Evolutionary conservation across 1,140 invertebrate genomes (phyloP).

Genomic region (Diabrotica virgifera): DNA sequence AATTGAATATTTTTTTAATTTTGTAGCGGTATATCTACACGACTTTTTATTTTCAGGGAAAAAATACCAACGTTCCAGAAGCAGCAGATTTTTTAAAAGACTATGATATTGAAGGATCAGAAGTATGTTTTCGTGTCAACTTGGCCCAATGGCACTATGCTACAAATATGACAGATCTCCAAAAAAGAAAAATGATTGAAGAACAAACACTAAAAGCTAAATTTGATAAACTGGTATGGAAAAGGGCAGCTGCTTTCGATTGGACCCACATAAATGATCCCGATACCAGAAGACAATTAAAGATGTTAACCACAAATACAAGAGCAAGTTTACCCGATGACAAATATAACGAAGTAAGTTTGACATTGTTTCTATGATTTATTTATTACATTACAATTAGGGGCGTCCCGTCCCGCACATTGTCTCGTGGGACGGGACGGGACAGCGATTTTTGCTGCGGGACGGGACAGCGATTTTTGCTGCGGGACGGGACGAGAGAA

Average conservation of each 20-base stretch:
- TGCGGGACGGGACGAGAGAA: too few relatives aligned
- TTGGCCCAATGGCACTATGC: constrained; percentile 73
- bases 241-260: constrained; percentile 65
- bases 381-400: neutral
- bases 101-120: constrained; percentile 68
- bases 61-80: constrained; percentile 66
- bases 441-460: too few relatives aligned
- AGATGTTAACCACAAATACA: constrained; percentile 66
- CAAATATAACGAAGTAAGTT: constrained; percentile 68
- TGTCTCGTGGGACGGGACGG: too few relatives aligned
- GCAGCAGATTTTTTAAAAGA: constrained; percentile 68
- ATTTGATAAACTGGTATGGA: constrained; percentile 72
- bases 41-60: constrained; percentile 54
- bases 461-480: too few relatives aligned
- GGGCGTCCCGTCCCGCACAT: too few relatives aligned
- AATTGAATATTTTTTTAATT: too few relatives aligned
- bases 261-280: constrained; percentile 66
- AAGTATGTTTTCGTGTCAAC: constrained; percentile 67
- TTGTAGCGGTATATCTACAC: neutral
- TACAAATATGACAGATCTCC: constrained; percentile 73
- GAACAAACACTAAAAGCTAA: constrained; percentile 65
- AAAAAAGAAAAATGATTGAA: constrained; percentile 68
- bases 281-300: constrained; percentile 65
- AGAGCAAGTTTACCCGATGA: constrained; percentile 70
- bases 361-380: neutral